Base-by-base conservation (phyloP, 1,140 invertebrate genomes). In the Drosophila kikkawai region DNA sequence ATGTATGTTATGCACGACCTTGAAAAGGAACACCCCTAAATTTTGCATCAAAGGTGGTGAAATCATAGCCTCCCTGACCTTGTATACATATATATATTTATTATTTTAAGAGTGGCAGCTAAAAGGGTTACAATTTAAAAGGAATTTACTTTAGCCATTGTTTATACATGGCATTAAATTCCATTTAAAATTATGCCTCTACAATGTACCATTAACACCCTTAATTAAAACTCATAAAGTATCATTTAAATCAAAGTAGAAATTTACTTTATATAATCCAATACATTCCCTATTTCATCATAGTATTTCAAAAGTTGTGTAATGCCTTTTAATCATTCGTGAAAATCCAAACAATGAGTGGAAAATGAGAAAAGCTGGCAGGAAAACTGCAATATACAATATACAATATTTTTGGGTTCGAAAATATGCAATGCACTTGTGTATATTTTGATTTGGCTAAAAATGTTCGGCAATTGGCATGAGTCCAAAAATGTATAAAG, bases 391-490 rank as follows among this genome's bases (percentile, higher is more conserved):
- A 73, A 7, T 15, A 51, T 39, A 39, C 41, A 73, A 42, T 50
- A 59, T 59, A 60, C 67, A 29, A 50, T 59, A 59, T 26, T 59
- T 48, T 37, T 36, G 37, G 26, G 36, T 36, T 13, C 34, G 15
- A 59, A 51, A 58, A 51, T 51, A 42, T 22, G 45, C 13, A 22
- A 39, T 71, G 29, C 50, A 68, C 34, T 47, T 22, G 26, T 50
- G 48, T 15, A 37, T 37, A 73, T 73, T 73, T 73, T 19, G 67
- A 73, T 73, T 73, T 60, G 37, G 19, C 69, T 73, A 73, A 73
- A 73, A 73, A 60, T 73, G 53, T 73, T 60, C 17, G n/a, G 22
- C 19, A 48, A 42, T 73, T 73, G 69, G 69, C 69, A 51, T 15
- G 5, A 17, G 37, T 74, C 70, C 70, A 74, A 74, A 60, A 56